phyloP scores from a whole-genome alignment of 2,888 invertebrate species.

The Ganaspis brasiliensis region DNA sequence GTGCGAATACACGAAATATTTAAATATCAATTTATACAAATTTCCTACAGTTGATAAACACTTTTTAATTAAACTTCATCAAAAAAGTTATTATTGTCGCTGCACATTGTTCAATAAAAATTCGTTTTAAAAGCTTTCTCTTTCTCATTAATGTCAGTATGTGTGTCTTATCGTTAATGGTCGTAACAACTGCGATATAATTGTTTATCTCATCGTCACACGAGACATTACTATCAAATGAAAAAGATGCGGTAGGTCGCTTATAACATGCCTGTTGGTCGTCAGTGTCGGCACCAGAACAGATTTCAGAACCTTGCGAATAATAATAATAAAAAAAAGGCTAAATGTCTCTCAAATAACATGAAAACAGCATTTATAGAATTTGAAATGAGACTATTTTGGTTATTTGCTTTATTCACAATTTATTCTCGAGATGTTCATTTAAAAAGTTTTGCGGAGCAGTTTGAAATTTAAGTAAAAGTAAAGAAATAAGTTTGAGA shows the following conservation, averaged over 20 bases:
- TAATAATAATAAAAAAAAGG: background rate
- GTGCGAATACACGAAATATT: too few relatives aligned
- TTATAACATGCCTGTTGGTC: too few relatives aligned
- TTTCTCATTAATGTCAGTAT: background rate
- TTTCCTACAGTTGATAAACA: too few relatives aligned
- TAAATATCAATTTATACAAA: too few relatives aligned
- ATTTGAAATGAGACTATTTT: slow-evolving; percentile 10
- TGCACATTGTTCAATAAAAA: too few relatives aligned
- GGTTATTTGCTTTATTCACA: background rate
- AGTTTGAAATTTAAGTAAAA: slow-evolving; percentile 15
- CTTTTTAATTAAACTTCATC: too few relatives aligned
- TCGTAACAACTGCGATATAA: background rate
- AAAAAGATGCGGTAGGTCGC: background rate
- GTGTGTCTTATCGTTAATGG: background rate
- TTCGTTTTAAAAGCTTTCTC: background rate
- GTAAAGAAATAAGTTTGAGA: slow-evolving; percentile 1
- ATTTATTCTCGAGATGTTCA: background rate
- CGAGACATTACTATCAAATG: background rate
- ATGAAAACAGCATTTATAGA: too few relatives aligned
- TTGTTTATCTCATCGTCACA: slow-evolving; percentile 10
- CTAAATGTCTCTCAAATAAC: too few relatives aligned
- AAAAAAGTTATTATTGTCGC: too few relatives aligned
- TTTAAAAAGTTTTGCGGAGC: background rate
- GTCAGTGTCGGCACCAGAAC: too few relatives aligned
- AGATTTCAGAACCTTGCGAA: background rate